Conservation (phyloP, 2,113 vertebrate genomes). For the Tragelaphus scriptus region DNA sequence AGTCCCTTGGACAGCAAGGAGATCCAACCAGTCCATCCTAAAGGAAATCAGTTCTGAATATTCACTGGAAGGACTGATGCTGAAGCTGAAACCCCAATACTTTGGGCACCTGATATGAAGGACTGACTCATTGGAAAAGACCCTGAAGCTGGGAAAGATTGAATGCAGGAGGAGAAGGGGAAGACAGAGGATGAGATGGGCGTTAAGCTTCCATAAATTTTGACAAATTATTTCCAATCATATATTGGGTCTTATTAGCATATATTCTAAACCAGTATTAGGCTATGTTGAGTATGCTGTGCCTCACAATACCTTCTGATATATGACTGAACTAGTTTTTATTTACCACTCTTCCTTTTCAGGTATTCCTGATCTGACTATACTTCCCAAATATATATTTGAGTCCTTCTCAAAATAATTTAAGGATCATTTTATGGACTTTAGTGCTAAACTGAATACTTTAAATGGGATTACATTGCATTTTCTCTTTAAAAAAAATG, state of each 20-base stretch:
- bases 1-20: background rate
- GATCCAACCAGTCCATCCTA: background rate
- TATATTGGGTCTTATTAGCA: background rate
- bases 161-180: background rate
- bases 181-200: background rate
- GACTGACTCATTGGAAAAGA: background rate
- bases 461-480: background rate
- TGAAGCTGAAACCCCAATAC: background rate
- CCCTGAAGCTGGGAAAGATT: background rate
- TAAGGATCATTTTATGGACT: background rate
- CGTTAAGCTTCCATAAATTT: background rate
- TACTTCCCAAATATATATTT: background rate
- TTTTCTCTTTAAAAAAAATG: background rate
- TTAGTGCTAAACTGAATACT: background rate
- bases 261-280: background rate
- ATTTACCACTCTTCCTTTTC: background rate
- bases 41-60: background rate
- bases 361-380: background rate
- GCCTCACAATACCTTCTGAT: background rate
- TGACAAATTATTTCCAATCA: background rate
- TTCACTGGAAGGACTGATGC: background rate
- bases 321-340: background rate
- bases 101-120: background rate
- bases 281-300: background rate
- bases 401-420: background rate